phyloP scores from a whole-genome alignment of 1,140 invertebrate genomes.

The Drosophila willistoni region DNA sequence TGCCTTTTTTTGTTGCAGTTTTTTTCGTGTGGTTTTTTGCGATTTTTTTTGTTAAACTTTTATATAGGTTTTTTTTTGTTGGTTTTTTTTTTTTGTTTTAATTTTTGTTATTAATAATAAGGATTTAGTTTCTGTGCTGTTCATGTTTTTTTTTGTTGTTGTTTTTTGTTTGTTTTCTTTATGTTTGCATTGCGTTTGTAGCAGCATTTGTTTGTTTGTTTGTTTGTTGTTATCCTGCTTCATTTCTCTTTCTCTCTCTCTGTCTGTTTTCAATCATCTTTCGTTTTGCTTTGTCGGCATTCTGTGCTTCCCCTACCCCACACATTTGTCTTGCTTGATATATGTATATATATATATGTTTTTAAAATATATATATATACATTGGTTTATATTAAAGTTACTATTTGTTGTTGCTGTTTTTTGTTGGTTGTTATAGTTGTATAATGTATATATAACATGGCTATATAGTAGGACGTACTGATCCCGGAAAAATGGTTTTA shows the following conservation, averaged over 20 bases:
- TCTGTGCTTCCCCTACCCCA: conserved; percentile 26
- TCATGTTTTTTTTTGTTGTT: conserved; percentile 54
- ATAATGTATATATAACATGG: conserved; percentile 74
- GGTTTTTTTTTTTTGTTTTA: conserved; percentile 36
- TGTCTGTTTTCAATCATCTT: background rate
- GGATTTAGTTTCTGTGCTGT: conserved; percentile 71
- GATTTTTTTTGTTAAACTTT: conserved; percentile 61
- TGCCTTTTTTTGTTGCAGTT: conserved; percentile 45
- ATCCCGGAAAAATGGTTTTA: conserved; percentile 80
- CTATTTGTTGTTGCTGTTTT: conserved; percentile 70
- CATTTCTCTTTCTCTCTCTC: no score
- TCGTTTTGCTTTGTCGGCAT: background rate
- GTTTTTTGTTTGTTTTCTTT: conserved; percentile 16
- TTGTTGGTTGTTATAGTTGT: conserved; percentile 54
- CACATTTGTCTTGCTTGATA: conserved; percentile 20
- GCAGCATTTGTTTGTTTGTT: conserved; percentile 45
- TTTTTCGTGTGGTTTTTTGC: conserved; percentile 58
- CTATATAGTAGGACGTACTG: conserved; percentile 81
- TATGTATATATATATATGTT: conserved; percentile 31
- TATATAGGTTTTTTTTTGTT: conserved; percentile 50
- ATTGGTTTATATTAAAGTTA: conserved; percentile 67
- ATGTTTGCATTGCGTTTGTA: conserved; percentile 53
- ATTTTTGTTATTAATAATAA: conserved; percentile 52
- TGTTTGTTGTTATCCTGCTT: conserved; percentile 17
- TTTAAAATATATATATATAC: conserved; percentile 26